Percentiles rank a stretch among this genome's conserved stretches.
Conservation (phyloP, 2,888 invertebrate genomes). For the Pegoplata infirma region DNA sequence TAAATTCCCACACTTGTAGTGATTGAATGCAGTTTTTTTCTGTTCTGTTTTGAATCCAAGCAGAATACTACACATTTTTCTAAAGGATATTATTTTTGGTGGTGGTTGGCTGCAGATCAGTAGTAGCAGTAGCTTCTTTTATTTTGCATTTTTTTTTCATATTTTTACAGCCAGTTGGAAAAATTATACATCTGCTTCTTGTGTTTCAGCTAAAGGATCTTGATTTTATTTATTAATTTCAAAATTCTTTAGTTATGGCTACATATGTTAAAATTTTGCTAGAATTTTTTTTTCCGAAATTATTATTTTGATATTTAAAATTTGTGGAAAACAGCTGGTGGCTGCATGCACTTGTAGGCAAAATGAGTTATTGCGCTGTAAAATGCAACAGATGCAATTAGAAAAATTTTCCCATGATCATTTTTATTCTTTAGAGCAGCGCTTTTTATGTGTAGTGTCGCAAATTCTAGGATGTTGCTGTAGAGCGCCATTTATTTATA, state of each 20-base stretch:
- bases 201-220: background rate
- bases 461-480: too few species aligned
- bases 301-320: background rate
- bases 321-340: background rate
- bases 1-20: slow-evolving; percentile 60
- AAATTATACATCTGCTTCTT: slow-evolving; percentile 34
- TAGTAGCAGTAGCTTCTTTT: slow-evolving; percentile 35
- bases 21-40: slow-evolving; percentile 53
- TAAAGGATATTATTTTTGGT: slow-evolving; percentile 35
- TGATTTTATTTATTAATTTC: background rate
- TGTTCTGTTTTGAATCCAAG: too few species aligned
- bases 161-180: slow-evolving; percentile 25
- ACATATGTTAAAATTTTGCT: background rate
- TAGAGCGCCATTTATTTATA: too few species aligned
- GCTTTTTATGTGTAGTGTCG: too few species aligned
- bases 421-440: too few species aligned
- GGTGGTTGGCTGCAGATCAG: background rate
- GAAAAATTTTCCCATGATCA: background rate
- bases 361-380: too few species aligned
- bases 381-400: background rate
- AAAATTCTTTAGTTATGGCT: background rate
- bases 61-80: too few species aligned
- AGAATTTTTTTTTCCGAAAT: background rate
- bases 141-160: background rate
- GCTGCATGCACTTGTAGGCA: background rate